phyloP scores from a whole-genome alignment of 2,888 invertebrate genomes.

The Drosophila vallismaia region DNA sequence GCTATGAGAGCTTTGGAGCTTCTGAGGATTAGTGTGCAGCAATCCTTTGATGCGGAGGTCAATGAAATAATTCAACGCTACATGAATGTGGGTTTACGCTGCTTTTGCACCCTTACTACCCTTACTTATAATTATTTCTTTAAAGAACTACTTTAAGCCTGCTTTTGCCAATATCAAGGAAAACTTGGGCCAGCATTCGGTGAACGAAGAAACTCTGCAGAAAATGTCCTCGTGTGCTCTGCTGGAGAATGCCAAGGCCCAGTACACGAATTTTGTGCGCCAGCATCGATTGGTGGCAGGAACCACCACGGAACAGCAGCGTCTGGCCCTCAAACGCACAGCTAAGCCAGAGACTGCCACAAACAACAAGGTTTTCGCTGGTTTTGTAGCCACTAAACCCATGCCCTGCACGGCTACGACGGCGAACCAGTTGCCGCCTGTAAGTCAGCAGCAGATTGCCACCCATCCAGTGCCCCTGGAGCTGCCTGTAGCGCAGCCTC shows the following conservation, averaged over 20 bases:
- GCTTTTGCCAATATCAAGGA: conserved; percentile 87
- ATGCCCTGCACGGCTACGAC: conserved; percentile 47
- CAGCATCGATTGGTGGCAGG: conserved; percentile 55
- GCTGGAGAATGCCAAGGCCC: conserved; percentile 82
- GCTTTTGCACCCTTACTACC: too few species aligned
- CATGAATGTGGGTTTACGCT: conserved; percentile 84
- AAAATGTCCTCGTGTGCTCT: conserved; percentile 83
- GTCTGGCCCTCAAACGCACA: conserved; percentile 74
- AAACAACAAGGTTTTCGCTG: conserved; percentile 48
- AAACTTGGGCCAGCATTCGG: conserved; percentile 86
- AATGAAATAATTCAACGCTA: conserved; percentile 86
- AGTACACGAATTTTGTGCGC: conserved; percentile 80
- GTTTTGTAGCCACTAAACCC: conserved; percentile 51
- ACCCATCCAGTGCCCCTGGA: conserved; percentile 32
- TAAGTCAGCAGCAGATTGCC: conserved; percentile 10
- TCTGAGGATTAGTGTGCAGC: conserved; percentile 86
- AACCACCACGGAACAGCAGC: conserved; percentile 39
- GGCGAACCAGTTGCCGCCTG: conserved; percentile 14
- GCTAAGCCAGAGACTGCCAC: conserved; percentile 61
- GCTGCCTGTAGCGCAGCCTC: conserved; percentile 25
- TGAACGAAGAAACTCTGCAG: conserved; percentile 85
- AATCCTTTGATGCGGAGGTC: conserved; percentile 86
- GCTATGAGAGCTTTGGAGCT: conserved; percentile 85
- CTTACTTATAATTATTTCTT: conserved; percentile 34
- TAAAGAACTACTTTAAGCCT: conserved; percentile 86